Evolutionary conservation across 2,888 invertebrate genomes (phyloP).

Genomic region (Zygaena filipendulae): DNA sequence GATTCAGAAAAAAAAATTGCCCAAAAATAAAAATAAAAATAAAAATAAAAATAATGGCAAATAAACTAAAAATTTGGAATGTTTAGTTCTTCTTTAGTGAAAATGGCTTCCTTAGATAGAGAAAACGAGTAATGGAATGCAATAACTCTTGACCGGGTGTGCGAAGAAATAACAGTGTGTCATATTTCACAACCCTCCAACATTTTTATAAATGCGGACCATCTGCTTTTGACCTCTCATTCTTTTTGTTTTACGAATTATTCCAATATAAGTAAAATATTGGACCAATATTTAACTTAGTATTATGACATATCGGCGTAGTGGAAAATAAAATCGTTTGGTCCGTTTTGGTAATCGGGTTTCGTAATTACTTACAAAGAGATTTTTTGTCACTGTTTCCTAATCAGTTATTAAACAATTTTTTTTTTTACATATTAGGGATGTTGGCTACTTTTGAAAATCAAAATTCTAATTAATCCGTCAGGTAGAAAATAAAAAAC

Average conservation of each 20-base stretch:
- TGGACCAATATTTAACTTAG: conserved; percentile 34
- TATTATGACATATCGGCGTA: no score
- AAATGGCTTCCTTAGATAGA: conserved; percentile 68
- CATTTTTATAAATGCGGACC: conserved; percentile 69
- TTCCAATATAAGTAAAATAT: conserved; percentile 58
- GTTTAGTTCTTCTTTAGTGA: conserved; percentile 61
- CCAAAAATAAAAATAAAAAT: no score
- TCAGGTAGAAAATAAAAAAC: no score
- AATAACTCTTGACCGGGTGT: conserved; percentile 70
- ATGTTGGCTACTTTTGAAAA: no score
- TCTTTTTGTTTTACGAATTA: conserved; percentile 66
- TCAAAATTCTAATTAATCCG: no score
- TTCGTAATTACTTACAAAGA: no score
- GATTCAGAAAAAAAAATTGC: no score
- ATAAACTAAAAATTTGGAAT: conserved; percentile 60
- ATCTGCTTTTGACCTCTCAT: conserved; percentile 69
- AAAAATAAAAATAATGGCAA: conserved; percentile 45
- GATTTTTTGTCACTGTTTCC: no score
- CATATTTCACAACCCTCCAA: conserved; percentile 69
- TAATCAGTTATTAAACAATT: no score
- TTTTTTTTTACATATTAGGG: no score
- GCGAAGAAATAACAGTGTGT: conserved; percentile 69
- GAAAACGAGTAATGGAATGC: conserved; percentile 68
- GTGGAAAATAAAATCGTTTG: no score
- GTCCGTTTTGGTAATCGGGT: no score